Evolutionary conservation across 2,888 invertebrate genomes (phyloP).

Genomic region (Lysandra bellargus): DNA sequence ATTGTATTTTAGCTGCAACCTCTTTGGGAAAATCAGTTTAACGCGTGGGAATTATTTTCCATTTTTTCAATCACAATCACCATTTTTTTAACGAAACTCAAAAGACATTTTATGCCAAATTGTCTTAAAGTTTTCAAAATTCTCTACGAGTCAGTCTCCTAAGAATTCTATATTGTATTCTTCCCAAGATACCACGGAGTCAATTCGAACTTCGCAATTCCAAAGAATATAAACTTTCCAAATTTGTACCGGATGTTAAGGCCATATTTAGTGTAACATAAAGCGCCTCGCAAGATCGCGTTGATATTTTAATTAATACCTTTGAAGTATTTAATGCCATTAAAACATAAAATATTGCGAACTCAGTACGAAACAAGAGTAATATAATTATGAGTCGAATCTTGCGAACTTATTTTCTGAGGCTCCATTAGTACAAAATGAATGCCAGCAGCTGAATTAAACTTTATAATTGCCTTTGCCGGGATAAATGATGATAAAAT

Average conservation of each 20-base stretch:
- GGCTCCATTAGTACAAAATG: slow-evolving; percentile 37
- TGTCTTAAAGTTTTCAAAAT: too few species aligned
- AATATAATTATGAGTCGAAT: slow-evolving; percentile 37
- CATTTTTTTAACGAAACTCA: too few species aligned
- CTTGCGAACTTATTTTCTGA: slow-evolving; percentile 37
- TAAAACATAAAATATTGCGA: slow-evolving; percentile 29
- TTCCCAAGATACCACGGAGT: neutral
- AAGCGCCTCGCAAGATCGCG: neutral
- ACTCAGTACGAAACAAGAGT: slow-evolving; percentile 24
- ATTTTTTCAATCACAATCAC: too few species aligned
- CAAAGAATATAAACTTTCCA: neutral
- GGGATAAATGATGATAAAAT: slow-evolving; percentile 36
- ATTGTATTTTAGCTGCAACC: too few species aligned
- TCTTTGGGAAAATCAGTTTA: too few species aligned
- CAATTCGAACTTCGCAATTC: neutral
- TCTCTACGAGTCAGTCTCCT: neutral
- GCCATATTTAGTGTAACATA: neutral
- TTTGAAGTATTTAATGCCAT: slow-evolving; percentile 24
- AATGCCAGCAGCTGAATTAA: slow-evolving; percentile 43
- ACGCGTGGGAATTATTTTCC: too few species aligned
- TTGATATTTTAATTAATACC: slow-evolving; percentile 14
- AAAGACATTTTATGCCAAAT: too few species aligned
- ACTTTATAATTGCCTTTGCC: slow-evolving; percentile 47
- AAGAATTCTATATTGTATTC: neutral
- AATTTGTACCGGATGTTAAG: neutral